Base-by-base conservation (phyloP, 2,113 vertebrate genomes). In the Epinephelus fuscoguttatus region DNA sequence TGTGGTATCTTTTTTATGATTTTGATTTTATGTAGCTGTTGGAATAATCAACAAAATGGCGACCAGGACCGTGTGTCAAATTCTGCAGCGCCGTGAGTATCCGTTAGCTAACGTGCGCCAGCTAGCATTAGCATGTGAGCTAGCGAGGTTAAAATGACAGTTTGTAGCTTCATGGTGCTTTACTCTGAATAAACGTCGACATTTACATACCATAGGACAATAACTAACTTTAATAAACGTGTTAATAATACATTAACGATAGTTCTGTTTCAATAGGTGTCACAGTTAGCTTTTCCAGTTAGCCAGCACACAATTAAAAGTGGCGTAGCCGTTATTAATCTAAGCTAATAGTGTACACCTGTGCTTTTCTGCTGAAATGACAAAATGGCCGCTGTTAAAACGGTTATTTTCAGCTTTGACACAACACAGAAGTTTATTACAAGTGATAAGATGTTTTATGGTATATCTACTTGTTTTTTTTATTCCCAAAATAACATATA, bases 31-130 rank as follows among this genome's bases (percentile, higher is more conserved):
- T 37, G 4, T 45, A 17, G 1, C 4, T 68, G n/a, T 61, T 18
- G 40, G 70, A 33, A 7, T 27, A 21, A 25, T 27, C 0, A 14
- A 30, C 19, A 81, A 2, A 25, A 95, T 95, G 94, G 52, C 75
- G 70, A 90, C 89, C 42, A 74, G 80, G 57, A 83, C 81, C 47
- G 42, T 18, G 33, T 92, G 88, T 72, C 82, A 64, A 45, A 2
- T 88, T 45, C 74, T 95, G 4, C 84, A 84, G 70, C 89, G 88
- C 56, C 90, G 94, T 95, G 78, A 95, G 94, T 94, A 88, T 4
- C 63, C 14, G 4, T 23, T n/a, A 27, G 2, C 62, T 17, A 50
- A 13, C 9, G 21, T 0, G 1, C 4, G 6, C 33, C 33, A 37
- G 15, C 4, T 76, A 85, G 64, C 52, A 9, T 75, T 74, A 76